These are phyloP conservation scores for Leptopilina drosophilae DNA, from an alignment of 2,888 invertebrate species.

Conservation along the genomic window DNA sequence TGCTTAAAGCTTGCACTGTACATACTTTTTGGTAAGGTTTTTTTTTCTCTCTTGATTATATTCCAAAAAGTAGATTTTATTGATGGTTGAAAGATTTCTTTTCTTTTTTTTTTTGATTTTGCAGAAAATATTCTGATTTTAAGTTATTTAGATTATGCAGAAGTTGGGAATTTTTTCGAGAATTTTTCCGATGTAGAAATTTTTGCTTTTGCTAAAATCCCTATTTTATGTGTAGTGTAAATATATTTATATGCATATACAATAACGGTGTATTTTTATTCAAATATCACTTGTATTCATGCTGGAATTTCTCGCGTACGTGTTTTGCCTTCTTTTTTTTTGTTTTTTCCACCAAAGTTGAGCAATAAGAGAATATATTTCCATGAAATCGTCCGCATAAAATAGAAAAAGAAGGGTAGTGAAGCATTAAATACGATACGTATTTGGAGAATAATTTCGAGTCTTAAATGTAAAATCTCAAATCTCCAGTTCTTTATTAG, in stretches of 20 bases:
- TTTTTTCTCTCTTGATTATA: too few relatives aligned
- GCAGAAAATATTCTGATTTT: too few relatives aligned
- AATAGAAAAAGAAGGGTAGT: conserved; percentile 6
- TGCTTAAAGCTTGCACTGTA: background rate
- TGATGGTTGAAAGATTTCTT: too few relatives aligned
- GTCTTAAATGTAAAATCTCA: background rate
- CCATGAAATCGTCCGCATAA: background rate
- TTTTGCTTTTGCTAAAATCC: conserved; percentile 1
- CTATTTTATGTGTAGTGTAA: conserved; percentile 2
- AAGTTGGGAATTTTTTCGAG: background rate
- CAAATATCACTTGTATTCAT: conserved; percentile 11
- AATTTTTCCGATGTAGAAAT: background rate
- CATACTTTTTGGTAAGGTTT: too few relatives aligned
- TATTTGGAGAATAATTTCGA: background rate
- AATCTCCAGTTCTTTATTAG: background rate
- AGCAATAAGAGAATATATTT: conserved; percentile 21
- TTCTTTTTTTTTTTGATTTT: too few relatives aligned
- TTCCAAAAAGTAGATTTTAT: too few relatives aligned
- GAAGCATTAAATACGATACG: background rate
- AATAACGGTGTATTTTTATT: conserved; percentile 8
- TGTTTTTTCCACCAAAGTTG: conserved; percentile 2
- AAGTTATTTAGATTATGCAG: too few relatives aligned
- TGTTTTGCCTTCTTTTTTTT: background rate
- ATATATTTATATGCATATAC: background rate
- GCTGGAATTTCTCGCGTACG: background rate